Conservation (phyloP, 2,888 invertebrate species). For the Stegophylla sp. region DNA sequence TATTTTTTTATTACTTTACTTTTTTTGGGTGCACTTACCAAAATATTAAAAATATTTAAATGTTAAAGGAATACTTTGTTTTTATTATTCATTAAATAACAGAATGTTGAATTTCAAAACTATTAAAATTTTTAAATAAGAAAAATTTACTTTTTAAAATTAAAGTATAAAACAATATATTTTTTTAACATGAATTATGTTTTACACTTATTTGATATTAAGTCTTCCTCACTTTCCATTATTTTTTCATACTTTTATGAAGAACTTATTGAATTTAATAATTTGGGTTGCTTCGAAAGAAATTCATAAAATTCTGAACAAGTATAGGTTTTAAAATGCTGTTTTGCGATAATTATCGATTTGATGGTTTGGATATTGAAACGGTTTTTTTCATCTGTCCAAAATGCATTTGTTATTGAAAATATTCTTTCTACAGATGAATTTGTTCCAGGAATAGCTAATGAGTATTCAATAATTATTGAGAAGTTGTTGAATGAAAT, state of each 20-base stretch:
- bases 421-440: background rate
- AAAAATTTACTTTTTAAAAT: too few relatives aligned
- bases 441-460: constrained; percentile 18
- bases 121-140: too few relatives aligned
- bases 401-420: background rate
- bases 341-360: constrained; percentile 16
- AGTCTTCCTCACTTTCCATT: background rate
- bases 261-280: constrained; percentile 20
- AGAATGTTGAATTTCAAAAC: too few relatives aligned
- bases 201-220: background rate
- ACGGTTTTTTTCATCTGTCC: constrained; percentile 9
- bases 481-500: background rate
- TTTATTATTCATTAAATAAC: too few relatives aligned
- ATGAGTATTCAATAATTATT: constrained; percentile 3
- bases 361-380: constrained; percentile 8
- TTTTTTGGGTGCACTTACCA: too few relatives aligned
- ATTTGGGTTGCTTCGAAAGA: constrained; percentile 5
- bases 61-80: too few relatives aligned
- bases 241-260: background rate
- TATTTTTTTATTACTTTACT: too few relatives aligned
- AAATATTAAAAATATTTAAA: too few relatives aligned
- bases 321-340: constrained; percentile 5
- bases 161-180: background rate
- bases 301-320: constrained; percentile 28
- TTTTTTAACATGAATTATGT: background rate